These are phyloP conservation scores for Bembecia ichneumoniformis DNA, from an alignment of 2,888 invertebrate species.

Conservation along the genomic window DNA sequence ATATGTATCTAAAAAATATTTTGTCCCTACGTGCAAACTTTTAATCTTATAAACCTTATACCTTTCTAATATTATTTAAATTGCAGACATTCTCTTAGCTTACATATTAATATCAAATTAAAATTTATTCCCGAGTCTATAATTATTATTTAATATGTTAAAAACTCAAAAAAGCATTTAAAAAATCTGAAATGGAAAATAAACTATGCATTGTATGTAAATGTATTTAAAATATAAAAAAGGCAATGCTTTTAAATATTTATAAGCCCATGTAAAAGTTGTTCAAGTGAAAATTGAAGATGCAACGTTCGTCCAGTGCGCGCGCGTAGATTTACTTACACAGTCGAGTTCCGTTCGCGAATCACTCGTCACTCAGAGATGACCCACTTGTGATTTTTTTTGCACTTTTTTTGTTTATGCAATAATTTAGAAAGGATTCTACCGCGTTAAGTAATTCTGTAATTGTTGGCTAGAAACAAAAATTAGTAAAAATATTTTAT, in stretches of 20 bases:
- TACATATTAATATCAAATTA: too few species aligned
- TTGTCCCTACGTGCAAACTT: too few species aligned
- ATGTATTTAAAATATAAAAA: too few species aligned
- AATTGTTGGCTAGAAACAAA: background rate
- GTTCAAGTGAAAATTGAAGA: background rate
- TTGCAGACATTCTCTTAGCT: too few species aligned
- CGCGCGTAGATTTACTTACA: slow-evolving; percentile 5
- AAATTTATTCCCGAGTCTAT: too few species aligned
- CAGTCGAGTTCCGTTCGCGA: slow-evolving; percentile 22
- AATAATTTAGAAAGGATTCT: slow-evolving; percentile 19
- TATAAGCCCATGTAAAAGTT: background rate
- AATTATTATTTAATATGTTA: too few species aligned
- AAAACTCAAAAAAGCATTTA: too few species aligned
- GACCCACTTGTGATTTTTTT: slow-evolving; percentile 19
- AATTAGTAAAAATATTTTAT: background rate
- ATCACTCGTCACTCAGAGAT: slow-evolving; percentile 18
- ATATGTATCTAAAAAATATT: too few species aligned
- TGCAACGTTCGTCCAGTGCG: background rate
- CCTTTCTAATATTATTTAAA: too few species aligned
- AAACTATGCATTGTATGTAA: too few species aligned
- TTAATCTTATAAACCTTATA: too few species aligned
- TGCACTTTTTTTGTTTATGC: slow-evolving; percentile 17
- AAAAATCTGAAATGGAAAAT: too few species aligned
- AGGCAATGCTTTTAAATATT: background rate
- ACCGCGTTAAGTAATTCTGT: slow-evolving; percentile 16